A percentile compares a stretch with the other conserved stretches of the same genome.
Evolutionary conservation across 1,140 invertebrate genomes (phyloP).

Genomic region (Bombus affinis): DNA sequence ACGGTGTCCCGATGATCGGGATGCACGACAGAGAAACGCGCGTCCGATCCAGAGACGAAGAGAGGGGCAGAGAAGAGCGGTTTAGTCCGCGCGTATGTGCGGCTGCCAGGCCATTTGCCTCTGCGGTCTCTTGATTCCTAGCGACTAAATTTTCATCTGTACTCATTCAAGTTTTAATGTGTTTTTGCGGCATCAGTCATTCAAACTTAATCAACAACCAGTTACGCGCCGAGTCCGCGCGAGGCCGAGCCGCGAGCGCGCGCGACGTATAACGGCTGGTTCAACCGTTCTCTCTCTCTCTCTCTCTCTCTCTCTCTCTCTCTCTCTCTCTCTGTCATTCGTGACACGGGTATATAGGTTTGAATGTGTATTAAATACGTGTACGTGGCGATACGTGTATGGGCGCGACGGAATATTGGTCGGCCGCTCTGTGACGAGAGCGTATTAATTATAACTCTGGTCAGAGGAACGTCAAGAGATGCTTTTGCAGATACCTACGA

Average conservation of each 20-base stretch:
- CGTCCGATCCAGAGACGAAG: constrained; percentile 30
- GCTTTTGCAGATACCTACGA: constrained; percentile 79
- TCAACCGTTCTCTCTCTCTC: not conserved
- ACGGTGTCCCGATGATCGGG: constrained; percentile 69
- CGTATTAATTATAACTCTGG: constrained; percentile 83
- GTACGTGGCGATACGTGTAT: constrained; percentile 58
- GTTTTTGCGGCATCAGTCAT: constrained; percentile 83
- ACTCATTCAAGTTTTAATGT: constrained; percentile 83
- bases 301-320: not conserved
- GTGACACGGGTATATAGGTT: not conserved
- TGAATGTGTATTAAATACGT: not conserved
- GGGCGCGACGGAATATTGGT: constrained; percentile 77
- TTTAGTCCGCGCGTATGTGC: constrained; percentile 68
- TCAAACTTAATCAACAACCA: constrained; percentile 81
- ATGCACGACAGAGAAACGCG: constrained; percentile 33
- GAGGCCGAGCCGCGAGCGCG: constrained; percentile 30
- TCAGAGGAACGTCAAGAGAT: constrained; percentile 81
- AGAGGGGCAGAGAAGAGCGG: constrained; percentile 44
- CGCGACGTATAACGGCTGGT: not conserved
- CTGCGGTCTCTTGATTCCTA: constrained; percentile 81
- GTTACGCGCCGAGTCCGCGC: constrained; percentile 69
- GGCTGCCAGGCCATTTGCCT: constrained; percentile 80
- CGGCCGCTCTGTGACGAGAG: constrained; percentile 78
- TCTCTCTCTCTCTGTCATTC: not conserved
- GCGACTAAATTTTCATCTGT: constrained; percentile 82